Conservation (phyloP, 2,113 vertebrate species). For the Monarcha castaneiventris region DNA sequence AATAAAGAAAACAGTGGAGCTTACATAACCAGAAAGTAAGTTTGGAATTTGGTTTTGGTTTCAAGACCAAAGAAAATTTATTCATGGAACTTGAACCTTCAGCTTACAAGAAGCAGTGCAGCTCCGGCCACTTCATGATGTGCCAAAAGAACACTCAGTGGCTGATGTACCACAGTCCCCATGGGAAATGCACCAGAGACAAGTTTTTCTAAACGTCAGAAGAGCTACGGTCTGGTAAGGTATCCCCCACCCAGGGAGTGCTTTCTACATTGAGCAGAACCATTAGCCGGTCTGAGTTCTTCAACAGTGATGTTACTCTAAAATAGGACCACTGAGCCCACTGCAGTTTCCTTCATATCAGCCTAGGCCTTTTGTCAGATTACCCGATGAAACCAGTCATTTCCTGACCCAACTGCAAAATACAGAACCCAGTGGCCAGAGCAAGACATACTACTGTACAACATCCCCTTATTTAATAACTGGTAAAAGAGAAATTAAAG, state of each 20-base stretch:
- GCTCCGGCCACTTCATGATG: neutral
- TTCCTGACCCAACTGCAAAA: conserved; percentile 30
- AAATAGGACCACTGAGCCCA: neutral
- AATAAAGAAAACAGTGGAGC: neutral
- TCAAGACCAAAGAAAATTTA: neutral
- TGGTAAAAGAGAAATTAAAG: neutral
- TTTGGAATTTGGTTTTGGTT: neutral
- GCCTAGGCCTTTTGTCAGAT: neutral
- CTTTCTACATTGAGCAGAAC: neutral
- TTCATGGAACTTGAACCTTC: neutral
- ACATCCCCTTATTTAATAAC: neutral
- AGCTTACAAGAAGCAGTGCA: neutral
- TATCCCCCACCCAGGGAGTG: neutral
- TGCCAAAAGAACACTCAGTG: neutral
- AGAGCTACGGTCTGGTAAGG: neutral
- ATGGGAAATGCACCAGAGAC: neutral
- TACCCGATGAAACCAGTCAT: neutral
- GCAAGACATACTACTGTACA: neutral
- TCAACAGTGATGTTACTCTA: neutral
- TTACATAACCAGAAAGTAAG: neutral
- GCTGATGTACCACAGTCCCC: rapidly evolving
- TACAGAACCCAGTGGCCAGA: neutral
- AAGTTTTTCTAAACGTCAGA: neutral
- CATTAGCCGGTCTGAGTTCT: neutral
- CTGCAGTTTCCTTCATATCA: neutral